Percentiles rank a stretch among this genome's conserved stretches.
Conservation (phyloP, 1,140 invertebrate species). For the Apocrypta bakeri region DNA sequence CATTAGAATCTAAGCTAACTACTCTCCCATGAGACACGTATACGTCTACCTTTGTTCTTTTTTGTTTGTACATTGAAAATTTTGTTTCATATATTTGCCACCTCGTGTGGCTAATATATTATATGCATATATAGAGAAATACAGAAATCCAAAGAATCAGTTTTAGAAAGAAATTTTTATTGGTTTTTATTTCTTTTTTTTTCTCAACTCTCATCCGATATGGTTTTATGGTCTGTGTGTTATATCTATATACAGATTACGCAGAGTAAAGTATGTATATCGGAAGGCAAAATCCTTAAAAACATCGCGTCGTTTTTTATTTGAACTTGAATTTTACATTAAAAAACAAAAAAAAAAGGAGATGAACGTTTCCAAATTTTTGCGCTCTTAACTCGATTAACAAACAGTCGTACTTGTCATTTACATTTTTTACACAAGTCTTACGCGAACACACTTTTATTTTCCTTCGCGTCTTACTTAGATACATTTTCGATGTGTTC, state of each 20-base stretch:
- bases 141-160: neutral
- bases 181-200: neutral
- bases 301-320: conserved; percentile 43
- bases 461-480: neutral
- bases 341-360: too few species aligned
- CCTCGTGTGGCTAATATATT: neutral
- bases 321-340: conserved; percentile 49
- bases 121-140: neutral
- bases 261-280: too few species aligned
- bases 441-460: neutral
- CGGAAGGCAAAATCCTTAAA: conserved; percentile 26
- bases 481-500: conserved; percentile 34
- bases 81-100: neutral
- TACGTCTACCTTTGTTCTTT: neutral
- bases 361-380: conserved; percentile 45
- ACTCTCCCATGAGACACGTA: neutral
- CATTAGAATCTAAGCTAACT: too few species aligned
- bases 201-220: neutral
- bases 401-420: conserved; percentile 43
- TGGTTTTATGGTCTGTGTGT: too few species aligned
- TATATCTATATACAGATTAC: too few species aligned
- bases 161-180: neutral
- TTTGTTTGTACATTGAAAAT: neutral
- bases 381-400: conserved; percentile 41
- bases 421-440: conserved; percentile 52